Conservation (phyloP, 2,888 invertebrate genomes). For the Drosophila mimica region DNA sequence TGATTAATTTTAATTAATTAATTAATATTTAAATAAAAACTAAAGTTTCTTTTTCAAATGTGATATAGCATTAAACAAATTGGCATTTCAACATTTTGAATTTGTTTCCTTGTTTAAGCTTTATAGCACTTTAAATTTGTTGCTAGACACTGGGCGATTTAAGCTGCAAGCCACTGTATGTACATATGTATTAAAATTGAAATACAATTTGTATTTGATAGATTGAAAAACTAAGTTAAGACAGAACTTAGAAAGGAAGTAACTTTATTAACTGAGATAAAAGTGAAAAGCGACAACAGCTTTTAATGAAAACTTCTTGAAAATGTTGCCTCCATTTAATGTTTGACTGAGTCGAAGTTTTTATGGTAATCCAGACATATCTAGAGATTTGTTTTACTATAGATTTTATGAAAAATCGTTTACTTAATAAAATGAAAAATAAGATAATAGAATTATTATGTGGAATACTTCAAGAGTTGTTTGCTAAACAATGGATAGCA, state of each 20-base stretch:
- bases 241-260: background rate
- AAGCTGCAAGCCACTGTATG: no score
- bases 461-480: background rate
- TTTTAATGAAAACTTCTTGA: no score
- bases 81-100: no score
- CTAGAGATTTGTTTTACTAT: background rate
- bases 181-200: no score
- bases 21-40: no score
- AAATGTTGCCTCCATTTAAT: no score
- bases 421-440: background rate
- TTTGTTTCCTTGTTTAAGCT: no score
- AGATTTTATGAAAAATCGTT: background rate
- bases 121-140: no score
- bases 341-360: background rate
- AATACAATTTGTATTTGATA: background rate
- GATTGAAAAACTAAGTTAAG: background rate
- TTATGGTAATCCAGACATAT: background rate
- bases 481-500: background rate
- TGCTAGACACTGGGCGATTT: no score
- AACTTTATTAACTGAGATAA: background rate
- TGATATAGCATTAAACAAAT: no score
- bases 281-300: background rate
- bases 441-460: background rate
- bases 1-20: no score
- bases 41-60: no score